Percentiles rank a stretch among this genome's conserved stretches.
phyloP scores from a whole-genome alignment of 2,797 vertebrate species.

The Podarcis siculus region DNA sequence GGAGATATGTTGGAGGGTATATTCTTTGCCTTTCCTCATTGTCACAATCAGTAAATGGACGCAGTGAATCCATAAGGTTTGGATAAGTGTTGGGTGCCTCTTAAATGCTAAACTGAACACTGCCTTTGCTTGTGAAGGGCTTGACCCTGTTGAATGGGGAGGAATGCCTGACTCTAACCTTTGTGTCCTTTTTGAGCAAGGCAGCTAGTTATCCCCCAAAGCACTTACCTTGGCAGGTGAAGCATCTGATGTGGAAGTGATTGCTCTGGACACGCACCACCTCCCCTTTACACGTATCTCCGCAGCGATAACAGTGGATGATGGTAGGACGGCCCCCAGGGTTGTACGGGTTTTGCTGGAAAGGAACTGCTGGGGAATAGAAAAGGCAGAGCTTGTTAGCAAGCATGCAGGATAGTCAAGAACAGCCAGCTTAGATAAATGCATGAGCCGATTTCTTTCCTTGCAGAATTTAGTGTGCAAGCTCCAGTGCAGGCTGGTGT shows the following conservation, averaged over 20 bases:
- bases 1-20: no score
- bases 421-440: not conserved
- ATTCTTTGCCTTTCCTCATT: not conserved
- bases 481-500: no score
- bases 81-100: not conserved
- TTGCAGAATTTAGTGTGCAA: not conserved
- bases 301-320: conserved; percentile 94
- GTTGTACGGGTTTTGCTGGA: conserved; percentile 84
- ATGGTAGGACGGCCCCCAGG: conserved; percentile 81
- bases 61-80: not conserved
- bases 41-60: not conserved
- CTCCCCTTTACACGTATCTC: conserved; percentile 95
- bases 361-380: conserved; percentile 81
- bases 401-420: not conserved
- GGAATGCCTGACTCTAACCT: not conserved
- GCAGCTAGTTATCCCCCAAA: accelerated
- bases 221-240: conserved; percentile 96
- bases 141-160: not conserved
- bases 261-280: conserved; percentile 96
- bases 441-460: not conserved
- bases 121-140: not conserved
- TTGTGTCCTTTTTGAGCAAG: not conserved
- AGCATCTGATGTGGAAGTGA: conserved; percentile 98
- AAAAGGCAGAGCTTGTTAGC: conserved; percentile 29
- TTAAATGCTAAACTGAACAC: not conserved